phyloP scores from a whole-genome alignment of 2,888 invertebrate genomes.

The Diadegma fenestrale region DNA sequence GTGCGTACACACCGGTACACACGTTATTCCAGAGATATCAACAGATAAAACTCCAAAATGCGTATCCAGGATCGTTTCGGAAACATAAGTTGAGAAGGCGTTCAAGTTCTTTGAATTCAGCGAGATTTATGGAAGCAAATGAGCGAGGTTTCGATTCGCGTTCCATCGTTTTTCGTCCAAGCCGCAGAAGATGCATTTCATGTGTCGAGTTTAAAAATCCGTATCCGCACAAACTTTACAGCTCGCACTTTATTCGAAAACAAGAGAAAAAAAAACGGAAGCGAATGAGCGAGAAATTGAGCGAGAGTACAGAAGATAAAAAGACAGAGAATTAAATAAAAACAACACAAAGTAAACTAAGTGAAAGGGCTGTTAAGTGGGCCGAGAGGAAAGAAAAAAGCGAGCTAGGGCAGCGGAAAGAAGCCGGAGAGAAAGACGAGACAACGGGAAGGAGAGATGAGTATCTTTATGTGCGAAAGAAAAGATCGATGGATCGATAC shows the following conservation, averaged over 20 bases:
- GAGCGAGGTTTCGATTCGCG: not conserved
- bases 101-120: not conserved
- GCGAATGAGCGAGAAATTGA: not conserved
- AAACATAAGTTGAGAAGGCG: not conserved
- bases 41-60: slow-evolving; percentile 24
- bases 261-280: slow-evolving; percentile 27
- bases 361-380: slow-evolving; percentile 61
- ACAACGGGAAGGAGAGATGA: slow-evolving; percentile 58
- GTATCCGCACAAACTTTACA: slow-evolving; percentile 47
- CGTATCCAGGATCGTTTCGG: not conserved
- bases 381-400: slow-evolving; percentile 43
- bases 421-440: slow-evolving; percentile 60
- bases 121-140: not conserved
- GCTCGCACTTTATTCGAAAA: slow-evolving; percentile 49
- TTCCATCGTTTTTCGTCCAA: slow-evolving; percentile 41
- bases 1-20: slow-evolving; percentile 23
- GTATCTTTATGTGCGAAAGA: slow-evolving; percentile 67
- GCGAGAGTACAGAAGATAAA: slow-evolving; percentile 15
- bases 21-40: slow-evolving; percentile 38
- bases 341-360: slow-evolving; percentile 47
- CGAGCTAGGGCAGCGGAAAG: slow-evolving; percentile 49
- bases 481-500: slow-evolving; percentile 65
- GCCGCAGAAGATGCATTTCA: slow-evolving; percentile 59
- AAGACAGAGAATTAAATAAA: slow-evolving; percentile 23
- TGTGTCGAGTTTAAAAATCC: slow-evolving; percentile 45